A percentile compares a stretch with the other conserved stretches of the same genome.
Conservation (phyloP, 2,888 invertebrate genomes). For the Leptinotarsa rubiginosa region DNA sequence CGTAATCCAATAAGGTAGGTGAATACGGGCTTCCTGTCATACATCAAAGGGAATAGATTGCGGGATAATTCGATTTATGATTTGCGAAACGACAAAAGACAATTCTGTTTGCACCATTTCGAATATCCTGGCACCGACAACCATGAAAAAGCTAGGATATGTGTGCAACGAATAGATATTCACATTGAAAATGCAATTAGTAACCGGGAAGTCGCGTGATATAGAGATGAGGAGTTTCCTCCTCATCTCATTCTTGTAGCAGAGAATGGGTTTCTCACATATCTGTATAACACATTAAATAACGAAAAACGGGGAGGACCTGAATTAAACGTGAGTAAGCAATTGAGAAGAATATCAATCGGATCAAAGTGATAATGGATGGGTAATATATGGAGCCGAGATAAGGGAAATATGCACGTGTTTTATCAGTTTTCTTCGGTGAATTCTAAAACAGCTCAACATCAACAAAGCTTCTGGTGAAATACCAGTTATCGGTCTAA, state of each 20-base stretch:
- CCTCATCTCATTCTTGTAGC: background rate
- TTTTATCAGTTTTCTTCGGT: too few species aligned
- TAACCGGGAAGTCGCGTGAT: background rate
- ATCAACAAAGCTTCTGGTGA: too few species aligned
- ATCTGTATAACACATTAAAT: too few species aligned
- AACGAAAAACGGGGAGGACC: too few species aligned
- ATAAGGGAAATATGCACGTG: too few species aligned
- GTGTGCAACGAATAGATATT: slow-evolving; percentile 2
- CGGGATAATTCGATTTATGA: slow-evolving; percentile 5
- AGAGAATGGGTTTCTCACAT: too few species aligned
- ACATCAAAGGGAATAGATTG: slow-evolving; percentile 2
- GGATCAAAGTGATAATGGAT: too few species aligned
- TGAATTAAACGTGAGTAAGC: too few species aligned
- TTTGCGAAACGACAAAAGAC: slow-evolving; percentile 4
- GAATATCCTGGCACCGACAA: background rate
- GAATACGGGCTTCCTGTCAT: background rate
- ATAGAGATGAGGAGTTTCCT: background rate
- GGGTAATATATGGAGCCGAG: too few species aligned
- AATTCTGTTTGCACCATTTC: background rate
- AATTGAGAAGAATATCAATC: too few species aligned
- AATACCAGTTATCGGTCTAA: too few species aligned
- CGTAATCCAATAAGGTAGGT: background rate
- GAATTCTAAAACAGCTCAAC: too few species aligned
- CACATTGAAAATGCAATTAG: slow-evolving; percentile 3
- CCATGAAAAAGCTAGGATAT: background rate